Evolutionary conservation across 30 jellyfish, hydroid and myxozoan genomes (phyloP).

Genomic region (Sanderia malayensis): DNA sequence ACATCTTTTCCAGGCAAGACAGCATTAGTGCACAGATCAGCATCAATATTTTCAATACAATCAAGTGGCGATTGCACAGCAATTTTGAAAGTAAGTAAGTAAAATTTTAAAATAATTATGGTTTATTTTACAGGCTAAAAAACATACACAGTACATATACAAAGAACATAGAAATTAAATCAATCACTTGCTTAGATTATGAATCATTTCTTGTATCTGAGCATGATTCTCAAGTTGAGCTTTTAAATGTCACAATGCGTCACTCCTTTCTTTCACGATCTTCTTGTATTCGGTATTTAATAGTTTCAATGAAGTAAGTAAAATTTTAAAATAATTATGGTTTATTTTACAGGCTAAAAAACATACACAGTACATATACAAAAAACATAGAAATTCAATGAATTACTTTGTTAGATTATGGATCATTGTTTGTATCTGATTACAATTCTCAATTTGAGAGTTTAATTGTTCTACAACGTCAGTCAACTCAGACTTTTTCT

Average conservation of each 20-base stretch:
- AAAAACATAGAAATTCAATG: slow-evolving; percentile 16
- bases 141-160: too few relatives aligned
- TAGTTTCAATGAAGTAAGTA: slow-evolving; percentile 60
- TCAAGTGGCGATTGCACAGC: slow-evolving; percentile 95
- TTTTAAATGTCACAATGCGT: slow-evolving; percentile 37
- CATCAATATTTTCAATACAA: slow-evolving; percentile 63
- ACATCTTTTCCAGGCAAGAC: slow-evolving; percentile 95
- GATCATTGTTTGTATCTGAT: slow-evolving; percentile 34
- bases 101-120: too few relatives aligned
- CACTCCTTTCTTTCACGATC: slow-evolving; percentile 52
- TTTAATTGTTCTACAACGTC: too few relatives aligned
- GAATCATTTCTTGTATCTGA: slow-evolving; percentile 96
- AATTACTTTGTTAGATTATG: slow-evolving; percentile 18
- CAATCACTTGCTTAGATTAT: slow-evolving; percentile 78
- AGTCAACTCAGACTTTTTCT: slow-evolving; percentile 11
- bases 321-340: too few relatives aligned
- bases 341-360: too few relatives aligned
- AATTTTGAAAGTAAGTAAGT: too few relatives aligned
- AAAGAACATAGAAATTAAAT: too few relatives aligned
- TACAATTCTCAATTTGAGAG: slow-evolving; percentile 15
- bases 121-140: too few relatives aligned
- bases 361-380: background rate
- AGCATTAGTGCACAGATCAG: slow-evolving; percentile 88
- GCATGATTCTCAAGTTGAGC: slow-evolving; percentile 82
- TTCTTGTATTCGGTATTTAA: slow-evolving; percentile 63